Evolutionary conservation across 2,888 invertebrate genomes (phyloP).

Genomic region (Lacanobia wlatinum): DNA sequence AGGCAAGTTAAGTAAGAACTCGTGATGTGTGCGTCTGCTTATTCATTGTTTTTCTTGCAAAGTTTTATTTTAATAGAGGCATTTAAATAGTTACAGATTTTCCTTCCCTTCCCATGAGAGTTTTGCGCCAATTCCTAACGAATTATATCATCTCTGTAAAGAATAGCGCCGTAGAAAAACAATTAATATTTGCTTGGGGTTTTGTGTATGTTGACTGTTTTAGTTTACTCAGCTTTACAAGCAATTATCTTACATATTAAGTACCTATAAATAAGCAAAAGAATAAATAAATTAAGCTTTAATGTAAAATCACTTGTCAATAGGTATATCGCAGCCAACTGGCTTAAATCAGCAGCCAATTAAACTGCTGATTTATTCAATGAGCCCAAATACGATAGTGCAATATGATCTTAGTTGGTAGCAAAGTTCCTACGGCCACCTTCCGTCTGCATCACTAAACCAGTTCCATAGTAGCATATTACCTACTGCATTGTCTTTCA

Average conservation of each 20-base stretch:
- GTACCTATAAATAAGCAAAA: too few relatives aligned
- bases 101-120: constrained; percentile 22
- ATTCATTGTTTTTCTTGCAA: constrained; percentile 28
- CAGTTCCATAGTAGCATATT: too few relatives aligned
- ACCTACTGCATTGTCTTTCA: too few relatives aligned
- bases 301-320: too few relatives aligned
- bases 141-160: constrained; percentile 23
- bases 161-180: not conserved
- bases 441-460: too few relatives aligned
- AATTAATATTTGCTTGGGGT: not conserved
- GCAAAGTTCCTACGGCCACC: too few relatives aligned
- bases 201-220: constrained; percentile 2
- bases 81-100: constrained; percentile 1
- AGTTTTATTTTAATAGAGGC: constrained; percentile 17
- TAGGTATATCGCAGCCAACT: too few relatives aligned
- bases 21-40: constrained; percentile 7
- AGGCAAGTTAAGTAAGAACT: constrained; percentile 2
- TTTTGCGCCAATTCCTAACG: constrained; percentile 12
- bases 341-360: too few relatives aligned
- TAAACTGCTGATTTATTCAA: too few relatives aligned
- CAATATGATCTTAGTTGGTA: too few relatives aligned
- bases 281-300: too few relatives aligned
- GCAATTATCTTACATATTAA: not conserved
- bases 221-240: not conserved
- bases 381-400: too few relatives aligned